These are phyloP conservation scores for Salvelinus fontinalis DNA, from an alignment of 2,113 vertebrate species.

Conservation along the genomic window DNA sequence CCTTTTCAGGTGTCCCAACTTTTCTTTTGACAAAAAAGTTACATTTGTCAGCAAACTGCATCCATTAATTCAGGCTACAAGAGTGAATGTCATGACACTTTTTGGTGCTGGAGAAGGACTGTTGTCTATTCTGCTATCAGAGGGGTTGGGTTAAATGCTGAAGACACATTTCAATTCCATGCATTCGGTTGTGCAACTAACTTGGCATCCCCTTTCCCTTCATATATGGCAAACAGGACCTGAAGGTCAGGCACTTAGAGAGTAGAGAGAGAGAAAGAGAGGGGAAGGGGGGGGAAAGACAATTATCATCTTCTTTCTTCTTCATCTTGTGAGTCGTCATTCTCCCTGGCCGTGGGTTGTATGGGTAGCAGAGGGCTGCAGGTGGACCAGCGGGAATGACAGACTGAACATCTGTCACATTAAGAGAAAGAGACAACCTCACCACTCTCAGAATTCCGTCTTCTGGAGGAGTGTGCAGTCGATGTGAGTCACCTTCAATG, in stretches of 20 bases:
- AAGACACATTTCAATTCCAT: too few species aligned
- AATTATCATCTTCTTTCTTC: not conserved
- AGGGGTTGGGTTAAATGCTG: too few species aligned
- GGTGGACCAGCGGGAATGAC: not conserved
- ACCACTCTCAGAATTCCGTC: constrained; percentile 11
- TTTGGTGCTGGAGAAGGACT: too few species aligned
- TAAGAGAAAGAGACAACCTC: constrained; percentile 4
- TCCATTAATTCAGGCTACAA: not conserved
- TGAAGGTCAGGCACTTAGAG: not conserved
- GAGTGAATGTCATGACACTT: not conserved
- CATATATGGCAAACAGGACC: not conserved
- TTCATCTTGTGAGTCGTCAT: not conserved
- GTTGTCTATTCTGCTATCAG: not conserved
- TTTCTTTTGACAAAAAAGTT: too few species aligned
- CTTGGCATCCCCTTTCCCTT: not conserved
- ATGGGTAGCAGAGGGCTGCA: not conserved
- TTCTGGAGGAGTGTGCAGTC: not conserved
- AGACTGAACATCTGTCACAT: constrained; percentile 10
- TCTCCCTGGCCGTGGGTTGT: not conserved
- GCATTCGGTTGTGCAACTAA: not conserved
- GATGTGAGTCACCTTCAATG: constrained; percentile 22
- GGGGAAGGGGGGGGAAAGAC: not conserved
- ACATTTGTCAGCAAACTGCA: not conserved
- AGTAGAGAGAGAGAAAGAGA: not conserved
- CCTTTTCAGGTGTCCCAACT: too few species aligned